Evolutionary conservation across 1,140 invertebrate genomes (phyloP).

Genomic region (Pomacea maculata): DNA sequence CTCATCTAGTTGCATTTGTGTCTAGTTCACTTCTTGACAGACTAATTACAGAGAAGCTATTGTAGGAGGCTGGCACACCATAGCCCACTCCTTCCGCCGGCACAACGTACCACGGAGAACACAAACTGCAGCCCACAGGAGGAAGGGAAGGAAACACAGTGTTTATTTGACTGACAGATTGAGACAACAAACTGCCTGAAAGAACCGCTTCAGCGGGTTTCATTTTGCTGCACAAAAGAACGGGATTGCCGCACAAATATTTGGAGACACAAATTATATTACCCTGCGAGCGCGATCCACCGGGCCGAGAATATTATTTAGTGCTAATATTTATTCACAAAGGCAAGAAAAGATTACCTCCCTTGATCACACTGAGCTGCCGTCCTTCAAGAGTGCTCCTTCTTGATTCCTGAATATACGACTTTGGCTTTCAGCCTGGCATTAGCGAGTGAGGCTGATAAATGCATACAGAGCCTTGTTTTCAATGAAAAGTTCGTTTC

Average conservation of each 20-base stretch:
- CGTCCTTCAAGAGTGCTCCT: conserved; percentile 2
- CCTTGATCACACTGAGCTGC: background rate
- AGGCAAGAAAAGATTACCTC: conserved; percentile 6
- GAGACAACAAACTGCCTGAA: background rate
- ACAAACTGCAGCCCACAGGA: too few species aligned
- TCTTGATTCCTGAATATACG: background rate
- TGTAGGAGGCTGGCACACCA: too few species aligned
- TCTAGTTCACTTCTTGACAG: too few species aligned
- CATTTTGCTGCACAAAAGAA: too few species aligned
- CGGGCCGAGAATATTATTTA: conserved; percentile 5
- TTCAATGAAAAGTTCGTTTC: too few species aligned
- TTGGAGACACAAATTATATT: conserved; percentile 17
- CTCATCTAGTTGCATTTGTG: too few species aligned
- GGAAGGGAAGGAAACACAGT: background rate
- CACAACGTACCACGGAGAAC: too few species aligned
- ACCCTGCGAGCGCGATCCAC: background rate
- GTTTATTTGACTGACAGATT: conserved; percentile 8
- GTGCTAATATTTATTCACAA: conserved; percentile 19
- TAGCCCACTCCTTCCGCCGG: too few species aligned
- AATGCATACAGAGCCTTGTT: too few species aligned
- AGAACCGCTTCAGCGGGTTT: background rate
- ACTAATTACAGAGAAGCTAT: too few species aligned
- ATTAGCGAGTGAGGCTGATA: too few species aligned
- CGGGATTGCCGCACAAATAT: conserved; percentile 1
- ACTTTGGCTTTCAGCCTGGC: too few species aligned